Conservation (phyloP, 2,797 vertebrate genomes). For the Coracias cyanogaster region DNA sequence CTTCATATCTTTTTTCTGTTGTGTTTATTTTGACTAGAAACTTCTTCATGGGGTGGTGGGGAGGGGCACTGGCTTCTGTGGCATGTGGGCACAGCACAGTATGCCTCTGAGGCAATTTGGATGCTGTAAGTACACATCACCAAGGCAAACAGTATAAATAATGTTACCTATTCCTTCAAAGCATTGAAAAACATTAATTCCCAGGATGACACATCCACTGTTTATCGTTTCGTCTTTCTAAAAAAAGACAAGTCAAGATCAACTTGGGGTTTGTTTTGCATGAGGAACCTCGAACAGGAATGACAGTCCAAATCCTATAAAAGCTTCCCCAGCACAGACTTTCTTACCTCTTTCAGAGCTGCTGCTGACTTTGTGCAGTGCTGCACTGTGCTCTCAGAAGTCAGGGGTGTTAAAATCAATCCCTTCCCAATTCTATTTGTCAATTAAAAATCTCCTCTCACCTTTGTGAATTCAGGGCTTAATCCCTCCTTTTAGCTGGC, state of each 20-base stretch:
- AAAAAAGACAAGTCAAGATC: background rate
- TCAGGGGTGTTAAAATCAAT: background rate
- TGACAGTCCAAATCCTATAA: background rate
- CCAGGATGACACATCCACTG: background rate
- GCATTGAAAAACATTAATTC: background rate
- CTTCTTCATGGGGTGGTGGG: background rate
- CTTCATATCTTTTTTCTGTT: background rate
- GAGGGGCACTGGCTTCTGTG: background rate
- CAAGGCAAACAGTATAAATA: background rate
- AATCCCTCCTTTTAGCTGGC: background rate
- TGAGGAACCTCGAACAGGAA: background rate
- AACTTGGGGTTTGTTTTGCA: background rate
- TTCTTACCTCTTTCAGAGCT: background rate
- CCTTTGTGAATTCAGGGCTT: background rate
- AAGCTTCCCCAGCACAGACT: background rate
- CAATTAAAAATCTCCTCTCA: background rate
- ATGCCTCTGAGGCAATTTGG: background rate
- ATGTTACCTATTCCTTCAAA: background rate
- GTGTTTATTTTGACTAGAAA: background rate
- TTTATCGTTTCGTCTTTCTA: background rate
- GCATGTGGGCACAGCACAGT: background rate
- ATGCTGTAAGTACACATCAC: background rate
- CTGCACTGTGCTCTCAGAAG: background rate
- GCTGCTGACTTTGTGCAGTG: background rate
- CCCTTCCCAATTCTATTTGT: background rate